Conservation (phyloP, 1,140 invertebrate species). For the Drosophila ohnishii region DNA sequence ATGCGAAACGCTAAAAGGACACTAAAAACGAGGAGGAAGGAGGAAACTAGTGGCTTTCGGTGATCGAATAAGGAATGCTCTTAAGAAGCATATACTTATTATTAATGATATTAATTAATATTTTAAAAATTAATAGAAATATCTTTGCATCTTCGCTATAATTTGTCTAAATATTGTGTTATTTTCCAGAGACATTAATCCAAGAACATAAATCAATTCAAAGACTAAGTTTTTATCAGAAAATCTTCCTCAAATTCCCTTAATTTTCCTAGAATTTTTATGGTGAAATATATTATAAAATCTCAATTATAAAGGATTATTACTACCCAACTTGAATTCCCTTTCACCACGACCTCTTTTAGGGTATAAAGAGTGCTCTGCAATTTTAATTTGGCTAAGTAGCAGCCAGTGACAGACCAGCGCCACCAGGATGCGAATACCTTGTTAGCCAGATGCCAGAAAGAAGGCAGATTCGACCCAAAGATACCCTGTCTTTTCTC, state of each 20-base stretch:
- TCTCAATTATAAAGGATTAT: not conserved
- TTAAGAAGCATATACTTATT: not conserved
- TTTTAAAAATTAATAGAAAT: no score
- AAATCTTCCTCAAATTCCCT: not conserved
- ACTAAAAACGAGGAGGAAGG: slow-evolving; percentile 34
- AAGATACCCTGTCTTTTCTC: slow-evolving; percentile 20
- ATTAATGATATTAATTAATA: no score
- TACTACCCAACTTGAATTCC: no score
- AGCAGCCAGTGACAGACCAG: slow-evolving; percentile 68
- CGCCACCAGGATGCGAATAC: slow-evolving; percentile 36
- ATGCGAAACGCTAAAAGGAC: slow-evolving; percentile 62
- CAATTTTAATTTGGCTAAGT: slow-evolving; percentile 79
- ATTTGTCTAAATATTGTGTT: no score
- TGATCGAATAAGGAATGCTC: slow-evolving; percentile 18
- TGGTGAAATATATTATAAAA: no score
- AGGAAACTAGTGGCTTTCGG: not conserved
- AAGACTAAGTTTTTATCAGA: not conserved
- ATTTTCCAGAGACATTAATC: no score
- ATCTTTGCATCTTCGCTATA: no score
- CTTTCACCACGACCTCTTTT: not conserved
- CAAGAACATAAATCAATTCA: no score
- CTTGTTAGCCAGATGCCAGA: slow-evolving; percentile 21
- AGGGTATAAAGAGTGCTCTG: slow-evolving; percentile 40
- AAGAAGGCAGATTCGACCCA: slow-evolving; percentile 9
- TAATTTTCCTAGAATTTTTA: no score